phyloP scores from a whole-genome alignment of 2,113 vertebrate genomes.

The Scatophagus argus region DNA sequence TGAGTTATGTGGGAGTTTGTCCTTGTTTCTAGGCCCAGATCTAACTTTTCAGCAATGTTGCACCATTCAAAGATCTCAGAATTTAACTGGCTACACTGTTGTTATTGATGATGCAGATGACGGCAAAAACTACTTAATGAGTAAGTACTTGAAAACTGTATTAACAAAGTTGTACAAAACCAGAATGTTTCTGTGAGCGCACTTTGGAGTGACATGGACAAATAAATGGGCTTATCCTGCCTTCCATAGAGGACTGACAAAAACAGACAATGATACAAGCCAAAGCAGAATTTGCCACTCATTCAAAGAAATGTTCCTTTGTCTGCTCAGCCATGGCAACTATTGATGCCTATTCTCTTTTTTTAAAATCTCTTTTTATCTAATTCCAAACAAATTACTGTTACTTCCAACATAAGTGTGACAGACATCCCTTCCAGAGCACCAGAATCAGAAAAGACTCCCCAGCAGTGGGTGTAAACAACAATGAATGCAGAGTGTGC shows the following conservation, averaged over 20 bases:
- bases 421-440: background rate
- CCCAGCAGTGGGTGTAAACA: background rate
- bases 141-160: background rate
- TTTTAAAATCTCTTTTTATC: constrained; percentile 9
- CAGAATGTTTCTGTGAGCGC: background rate
- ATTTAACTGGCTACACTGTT: background rate
- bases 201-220: background rate
- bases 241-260: background rate
- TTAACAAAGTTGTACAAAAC: background rate
- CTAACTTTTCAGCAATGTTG: background rate
- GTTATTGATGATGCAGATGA: background rate
- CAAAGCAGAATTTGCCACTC: background rate
- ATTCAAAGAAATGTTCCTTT: constrained; percentile 4
- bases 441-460: background rate
- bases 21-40: background rate
- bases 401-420: background rate
- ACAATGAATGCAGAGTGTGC: background rate
- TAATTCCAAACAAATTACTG: constrained; percentile 1
- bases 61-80: background rate
- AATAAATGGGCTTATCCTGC: background rate
- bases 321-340: constrained; percentile 13
- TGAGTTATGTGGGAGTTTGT: no score
- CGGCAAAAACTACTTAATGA: background rate
- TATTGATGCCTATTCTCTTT: background rate
- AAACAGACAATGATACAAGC: constrained; percentile 4